Base-by-base conservation (phyloP, 1,140 invertebrate genomes). In the Drosophila kanapiae region DNA sequence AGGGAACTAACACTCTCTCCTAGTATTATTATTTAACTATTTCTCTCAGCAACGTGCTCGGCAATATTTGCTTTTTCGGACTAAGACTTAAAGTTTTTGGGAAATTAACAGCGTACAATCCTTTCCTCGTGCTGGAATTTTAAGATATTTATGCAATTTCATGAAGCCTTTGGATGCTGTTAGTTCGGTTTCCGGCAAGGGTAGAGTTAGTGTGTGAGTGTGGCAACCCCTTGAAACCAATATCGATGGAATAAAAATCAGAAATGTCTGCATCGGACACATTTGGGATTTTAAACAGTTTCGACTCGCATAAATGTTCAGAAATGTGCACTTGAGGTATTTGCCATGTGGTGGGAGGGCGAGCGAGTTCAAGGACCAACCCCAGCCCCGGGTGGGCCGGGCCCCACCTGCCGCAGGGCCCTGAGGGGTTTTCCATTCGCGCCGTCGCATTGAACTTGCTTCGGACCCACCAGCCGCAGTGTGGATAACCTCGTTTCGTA, bases 401-500 rank as follows among this genome's bases (percentile, higher is more conserved):
- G 18, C 9, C 14, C 35, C n/a, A 11, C 42, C 31, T 43, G 56
- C 27, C 8, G 6, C 29, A 23, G 31, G 35, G 10, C 18, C 29
- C 31, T n/a, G n/a, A 0, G 8, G 40, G 16, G n/a, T 27, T 23
- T 31, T 13, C 23, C 63, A 13, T 8, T 1, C 29, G 10, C 45
- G 16, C 45, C 16, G 51, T 40, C 60, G 48, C 62, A 64, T 62
- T 67, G 63, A 67, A 67, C 63, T 67, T 67, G 63, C 59, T 29
- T 35, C 61, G 18, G 35, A 40, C 51, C 35, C 51, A 27, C 16
- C 61, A 1, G 2, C 37, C 35, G 29, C 5, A 9, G 67, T 68
- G 67, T 68, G 47, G 63, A 43, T 68, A 71, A 48, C 48, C 71
- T 56, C 49, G 42, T 56, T 78, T 49, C 42, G 42, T 53, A 69